These are phyloP conservation scores for Strigops habroptila DNA, from an alignment of 2,113 vertebrate species.

Conservation along the genomic window DNA sequence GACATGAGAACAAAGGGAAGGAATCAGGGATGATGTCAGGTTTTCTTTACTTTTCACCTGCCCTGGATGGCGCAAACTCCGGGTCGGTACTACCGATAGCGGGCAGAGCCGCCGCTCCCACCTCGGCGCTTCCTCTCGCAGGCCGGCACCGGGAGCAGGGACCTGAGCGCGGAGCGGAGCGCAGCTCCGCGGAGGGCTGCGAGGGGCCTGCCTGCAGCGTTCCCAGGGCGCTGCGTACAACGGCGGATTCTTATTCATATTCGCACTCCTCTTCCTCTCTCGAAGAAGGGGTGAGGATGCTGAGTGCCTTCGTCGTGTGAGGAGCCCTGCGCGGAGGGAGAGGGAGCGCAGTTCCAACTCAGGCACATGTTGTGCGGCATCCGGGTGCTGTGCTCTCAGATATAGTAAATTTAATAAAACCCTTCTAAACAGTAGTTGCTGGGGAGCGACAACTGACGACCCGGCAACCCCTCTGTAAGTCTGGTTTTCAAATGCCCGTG, in stretches of 20 bases:
- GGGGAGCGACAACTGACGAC: not conserved
- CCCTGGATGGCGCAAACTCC: slow-evolving; percentile 12
- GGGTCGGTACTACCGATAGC: not conserved
- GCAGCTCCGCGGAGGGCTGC: not conserved
- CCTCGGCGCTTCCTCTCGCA: not conserved
- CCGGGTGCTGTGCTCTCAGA: not conserved
- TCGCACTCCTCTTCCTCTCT: not conserved
- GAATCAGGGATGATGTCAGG: slow-evolving; percentile 67
- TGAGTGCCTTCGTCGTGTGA: not conserved
- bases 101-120: not conserved
- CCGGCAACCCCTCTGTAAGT: not conserved
- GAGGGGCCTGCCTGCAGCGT: not conserved
- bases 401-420: not conserved
- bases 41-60: slow-evolving; percentile 48
- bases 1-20: slow-evolving; percentile 61
- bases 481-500: not conserved
- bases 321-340: not conserved
- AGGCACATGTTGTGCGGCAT: not conserved
- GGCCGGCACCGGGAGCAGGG: not conserved
- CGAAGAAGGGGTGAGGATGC: no score
- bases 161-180: not conserved
- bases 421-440: not conserved
- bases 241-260: not conserved
- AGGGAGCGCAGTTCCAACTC: not conserved
- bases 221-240: not conserved